These are phyloP conservation scores for Acronicta leporina DNA, from an alignment of 2,888 invertebrate species.

Conservation along the genomic window DNA sequence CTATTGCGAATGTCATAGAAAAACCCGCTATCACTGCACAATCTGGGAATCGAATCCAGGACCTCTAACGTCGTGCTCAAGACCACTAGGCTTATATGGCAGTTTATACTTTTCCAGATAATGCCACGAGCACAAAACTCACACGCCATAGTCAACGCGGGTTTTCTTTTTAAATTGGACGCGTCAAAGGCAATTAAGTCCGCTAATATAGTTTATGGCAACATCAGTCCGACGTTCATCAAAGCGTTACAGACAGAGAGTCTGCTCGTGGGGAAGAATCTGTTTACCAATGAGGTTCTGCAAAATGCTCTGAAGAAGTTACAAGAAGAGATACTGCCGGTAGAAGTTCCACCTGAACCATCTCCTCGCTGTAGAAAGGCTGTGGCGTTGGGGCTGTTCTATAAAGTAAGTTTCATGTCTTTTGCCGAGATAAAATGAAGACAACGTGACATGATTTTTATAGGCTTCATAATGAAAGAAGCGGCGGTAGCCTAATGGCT, in stretches of 20 bases:
- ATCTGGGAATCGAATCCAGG: no score
- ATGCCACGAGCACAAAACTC: conserved; percentile 93
- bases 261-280: conserved; percentile 76
- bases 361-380: conserved; percentile 91
- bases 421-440: no score
- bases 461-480: no score
- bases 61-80: no score
- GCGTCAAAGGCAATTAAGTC: conserved; percentile 74
- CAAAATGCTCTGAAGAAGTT: conserved; percentile 86
- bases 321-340: conserved; percentile 90
- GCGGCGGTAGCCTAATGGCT: no score
- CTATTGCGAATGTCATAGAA: no score
- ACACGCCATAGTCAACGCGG: conserved; percentile 94
- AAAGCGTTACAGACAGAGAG: conserved; percentile 90
- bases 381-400: conserved; percentile 93
- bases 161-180: conserved; percentile 90
- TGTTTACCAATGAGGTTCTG: conserved; percentile 80
- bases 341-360: conserved; percentile 90
- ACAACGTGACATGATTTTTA: no score
- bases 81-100: no score
- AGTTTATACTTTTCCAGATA: conserved; percentile 86
- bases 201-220: conserved; percentile 91
- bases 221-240: conserved; percentile 87
- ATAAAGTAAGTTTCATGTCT: conserved; percentile 89
- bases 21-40: no score